Conservation (phyloP, 2,113 vertebrate species). For the Cynoglossus semilaevis region DNA sequence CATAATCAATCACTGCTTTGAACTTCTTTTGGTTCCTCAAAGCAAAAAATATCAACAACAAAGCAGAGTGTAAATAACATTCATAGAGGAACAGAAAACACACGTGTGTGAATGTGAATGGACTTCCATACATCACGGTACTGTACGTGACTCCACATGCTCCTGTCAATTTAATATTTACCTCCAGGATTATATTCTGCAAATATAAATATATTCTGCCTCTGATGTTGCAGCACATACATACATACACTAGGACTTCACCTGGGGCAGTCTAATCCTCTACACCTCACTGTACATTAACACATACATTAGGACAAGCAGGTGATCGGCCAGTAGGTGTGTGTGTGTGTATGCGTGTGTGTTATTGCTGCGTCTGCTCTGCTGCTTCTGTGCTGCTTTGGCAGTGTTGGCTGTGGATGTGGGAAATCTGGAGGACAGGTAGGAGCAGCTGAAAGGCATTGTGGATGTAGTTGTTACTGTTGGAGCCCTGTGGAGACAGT, state of each 20-base stretch:
- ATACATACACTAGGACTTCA: conserved; percentile 31
- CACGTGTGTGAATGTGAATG: background rate
- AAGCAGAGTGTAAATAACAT: conserved; percentile 11
- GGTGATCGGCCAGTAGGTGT: conserved; percentile 22
- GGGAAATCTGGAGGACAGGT: conserved; percentile 89
- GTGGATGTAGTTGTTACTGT: conserved; percentile 88
- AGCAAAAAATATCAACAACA: conserved; percentile 20
- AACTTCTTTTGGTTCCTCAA: conserved; percentile 23
- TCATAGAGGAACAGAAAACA: conserved; percentile 20
- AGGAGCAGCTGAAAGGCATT: conserved; percentile 93
- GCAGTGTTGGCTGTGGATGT: conserved; percentile 78
- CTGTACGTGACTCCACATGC: background rate
- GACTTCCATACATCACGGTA: background rate
- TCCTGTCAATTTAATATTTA: conserved; percentile 12
- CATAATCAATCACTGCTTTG: conserved; percentile 2
- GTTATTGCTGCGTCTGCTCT: conserved; percentile 52
- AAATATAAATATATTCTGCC: conserved; percentile 12
- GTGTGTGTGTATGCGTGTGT: conserved; percentile 24
- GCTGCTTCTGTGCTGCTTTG: conserved; percentile 51
- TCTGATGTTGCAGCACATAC: conserved; percentile 9
- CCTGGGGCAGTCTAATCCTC: conserved; percentile 27
- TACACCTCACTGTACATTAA: conserved; percentile 55
- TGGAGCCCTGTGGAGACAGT: conserved; percentile 80
- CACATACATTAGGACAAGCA: conserved; percentile 46
- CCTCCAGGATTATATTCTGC: conserved; percentile 15